Evolutionary conservation across 2,113 vertebrate species (phyloP).

Genomic region (Platysternon megacephalum): DNA sequence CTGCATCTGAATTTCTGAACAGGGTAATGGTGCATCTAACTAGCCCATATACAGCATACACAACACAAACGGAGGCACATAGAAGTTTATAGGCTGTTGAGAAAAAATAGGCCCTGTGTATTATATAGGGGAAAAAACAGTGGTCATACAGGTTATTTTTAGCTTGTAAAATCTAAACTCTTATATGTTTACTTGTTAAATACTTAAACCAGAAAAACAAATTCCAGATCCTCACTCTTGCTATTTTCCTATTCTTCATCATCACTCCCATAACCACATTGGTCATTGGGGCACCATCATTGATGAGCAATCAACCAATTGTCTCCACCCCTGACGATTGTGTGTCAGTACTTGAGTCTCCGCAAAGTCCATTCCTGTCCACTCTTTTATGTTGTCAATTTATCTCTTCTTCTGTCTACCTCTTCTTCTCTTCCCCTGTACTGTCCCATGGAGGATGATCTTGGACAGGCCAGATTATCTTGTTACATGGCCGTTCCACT

Average conservation of each 20-base stretch:
- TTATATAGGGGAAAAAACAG: not conserved
- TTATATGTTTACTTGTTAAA: not conserved
- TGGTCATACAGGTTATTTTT: not conserved
- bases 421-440: no score
- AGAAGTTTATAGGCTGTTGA: not conserved
- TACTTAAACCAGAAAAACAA: not conserved
- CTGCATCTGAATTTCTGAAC: fast-evolving
- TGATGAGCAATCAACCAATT: no score
- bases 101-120: not conserved
- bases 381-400: no score
- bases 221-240: not conserved
- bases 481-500: no score
- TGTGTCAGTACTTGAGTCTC: no score
- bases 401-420: no score
- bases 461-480: no score
- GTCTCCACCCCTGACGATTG: no score
- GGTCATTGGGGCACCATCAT: no score
- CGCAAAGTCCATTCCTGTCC: no score
- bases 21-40: not conserved
- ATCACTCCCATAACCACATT: no score
- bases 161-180: not conserved
- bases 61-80: not conserved
- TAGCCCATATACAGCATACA: not conserved
- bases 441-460: no score
- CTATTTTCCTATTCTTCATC: not conserved